Percentiles rank a stretch among this genome's conserved stretches.
phyloP scores from a whole-genome alignment of 2,797 vertebrate genomes.

The Notolabrus celidotus region DNA sequence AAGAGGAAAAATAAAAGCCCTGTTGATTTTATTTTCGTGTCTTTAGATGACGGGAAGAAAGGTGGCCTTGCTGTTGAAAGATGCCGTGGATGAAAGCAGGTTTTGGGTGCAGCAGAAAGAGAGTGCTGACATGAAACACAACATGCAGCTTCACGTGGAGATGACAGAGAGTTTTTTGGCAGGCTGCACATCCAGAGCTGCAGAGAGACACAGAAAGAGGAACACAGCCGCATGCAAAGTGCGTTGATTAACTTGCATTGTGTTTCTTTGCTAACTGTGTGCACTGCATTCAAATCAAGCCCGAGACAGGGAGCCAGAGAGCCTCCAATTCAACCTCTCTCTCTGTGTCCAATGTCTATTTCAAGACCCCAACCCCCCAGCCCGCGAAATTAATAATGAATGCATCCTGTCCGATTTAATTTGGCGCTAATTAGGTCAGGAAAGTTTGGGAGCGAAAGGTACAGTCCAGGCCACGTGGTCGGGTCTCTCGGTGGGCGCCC shows the following conservation, averaged over 20 bases:
- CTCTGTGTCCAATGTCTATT: slow-evolving; percentile 70
- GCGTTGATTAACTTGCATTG: slow-evolving; percentile 70
- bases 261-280: slow-evolving; percentile 57
- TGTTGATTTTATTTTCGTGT: too few relatives aligned
- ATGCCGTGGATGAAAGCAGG: slow-evolving; percentile 4
- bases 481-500: slow-evolving; percentile 71
- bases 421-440: slow-evolving; percentile 83
- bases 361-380: slow-evolving; percentile 58
- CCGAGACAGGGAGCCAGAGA: slow-evolving; percentile 49
- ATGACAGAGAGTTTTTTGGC: slow-evolving; percentile 54
- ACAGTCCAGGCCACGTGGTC: slow-evolving; percentile 75
- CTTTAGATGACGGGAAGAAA: neutral
- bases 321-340: slow-evolving; percentile 48
- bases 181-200: slow-evolving; percentile 40
- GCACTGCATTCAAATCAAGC: slow-evolving; percentile 65
- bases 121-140: slow-evolving; percentile 40
- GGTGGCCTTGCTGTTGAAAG: slow-evolving; percentile 21
- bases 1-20: too few relatives aligned
- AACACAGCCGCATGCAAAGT: slow-evolving; percentile 55
- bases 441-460: slow-evolving; percentile 83
- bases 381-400: slow-evolving; percentile 80
- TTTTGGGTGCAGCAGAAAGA: slow-evolving; percentile 24
- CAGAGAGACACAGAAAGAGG: slow-evolving; percentile 38
- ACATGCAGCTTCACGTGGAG: slow-evolving; percentile 47
- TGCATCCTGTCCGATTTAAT: slow-evolving; percentile 79